These are phyloP conservation scores for Oplegnathus fasciatus DNA, from an alignment of 2,113 vertebrate species.

Conservation along the genomic window DNA sequence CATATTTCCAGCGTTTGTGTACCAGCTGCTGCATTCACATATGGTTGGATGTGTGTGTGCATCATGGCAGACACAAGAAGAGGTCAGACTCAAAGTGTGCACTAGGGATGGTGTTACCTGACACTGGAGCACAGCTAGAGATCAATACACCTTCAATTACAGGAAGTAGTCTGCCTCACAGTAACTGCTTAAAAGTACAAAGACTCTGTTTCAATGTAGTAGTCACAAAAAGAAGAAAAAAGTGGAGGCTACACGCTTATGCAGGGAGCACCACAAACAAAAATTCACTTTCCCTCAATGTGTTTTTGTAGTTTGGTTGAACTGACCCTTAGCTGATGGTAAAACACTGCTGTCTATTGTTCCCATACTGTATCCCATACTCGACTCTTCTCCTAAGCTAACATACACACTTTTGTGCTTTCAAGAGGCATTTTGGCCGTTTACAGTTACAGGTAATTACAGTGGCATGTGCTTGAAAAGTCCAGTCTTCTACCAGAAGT, in stretches of 20 bases:
- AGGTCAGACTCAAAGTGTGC: conserved; percentile 30
- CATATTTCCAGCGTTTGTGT: neutral
- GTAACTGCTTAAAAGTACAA: neutral
- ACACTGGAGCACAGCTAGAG: conserved; percentile 19
- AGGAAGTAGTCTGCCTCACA: conserved; percentile 22
- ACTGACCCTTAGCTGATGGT: neutral
- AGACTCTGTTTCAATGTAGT: neutral
- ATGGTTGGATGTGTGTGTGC: neutral
- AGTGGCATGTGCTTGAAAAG: neutral
- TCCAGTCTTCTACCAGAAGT: neutral
- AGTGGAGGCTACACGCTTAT: neutral
- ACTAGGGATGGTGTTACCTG: neutral
- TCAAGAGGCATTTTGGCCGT: conserved; percentile 2
- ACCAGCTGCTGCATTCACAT: neutral
- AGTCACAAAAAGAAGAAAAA: neutral
- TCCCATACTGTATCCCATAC: neutral
- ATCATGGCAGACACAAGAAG: conserved; percentile 17
- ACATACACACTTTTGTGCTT: neutral
- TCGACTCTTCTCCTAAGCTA: neutral
- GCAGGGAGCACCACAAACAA: no score
- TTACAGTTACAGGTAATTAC: conserved; percentile 19
- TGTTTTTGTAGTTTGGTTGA: neutral
- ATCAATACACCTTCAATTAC: conserved; percentile 58
- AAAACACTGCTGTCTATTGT: neutral
- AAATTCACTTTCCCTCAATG: no score